phyloP scores from a whole-genome alignment of 2,797 vertebrate species.

The Lagorchestes hirsutus region DNA sequence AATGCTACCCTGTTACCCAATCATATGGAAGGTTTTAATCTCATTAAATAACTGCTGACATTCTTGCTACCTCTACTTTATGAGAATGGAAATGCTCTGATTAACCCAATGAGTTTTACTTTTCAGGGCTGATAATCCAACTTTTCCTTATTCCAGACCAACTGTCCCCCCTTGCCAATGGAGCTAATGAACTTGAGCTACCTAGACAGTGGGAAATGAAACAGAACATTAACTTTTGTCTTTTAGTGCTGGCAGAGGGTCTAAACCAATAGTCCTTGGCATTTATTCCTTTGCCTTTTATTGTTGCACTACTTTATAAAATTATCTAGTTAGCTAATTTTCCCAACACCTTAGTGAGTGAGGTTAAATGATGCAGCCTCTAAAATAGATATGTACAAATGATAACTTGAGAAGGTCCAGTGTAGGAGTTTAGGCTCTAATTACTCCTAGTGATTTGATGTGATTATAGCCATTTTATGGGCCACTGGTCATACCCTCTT shows the following conservation, averaged over 20 bases:
- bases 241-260: conserved; percentile 74
- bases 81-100: conserved; percentile 62
- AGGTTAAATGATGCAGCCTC: conserved; percentile 78
- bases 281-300: conserved; percentile 79
- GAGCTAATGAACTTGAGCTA: conserved; percentile 77
- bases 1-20: neutral
- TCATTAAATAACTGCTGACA: neutral
- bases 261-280: conserved; percentile 78
- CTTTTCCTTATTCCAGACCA: conserved; percentile 52
- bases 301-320: conserved; percentile 77
- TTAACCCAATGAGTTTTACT: conserved; percentile 67
- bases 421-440: conserved; percentile 66
- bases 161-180: conserved; percentile 49
- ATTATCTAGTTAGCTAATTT: conserved; percentile 80
- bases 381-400: conserved; percentile 81
- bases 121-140: conserved; percentile 47
- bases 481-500: conserved; percentile 62
- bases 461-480: conserved; percentile 67
- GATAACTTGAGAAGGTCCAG: conserved; percentile 73
- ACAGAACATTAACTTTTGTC: conserved; percentile 81
- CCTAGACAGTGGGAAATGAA: conserved; percentile 75
- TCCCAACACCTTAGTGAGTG: conserved; percentile 69
- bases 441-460: conserved; percentile 70
- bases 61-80: conserved; percentile 26
- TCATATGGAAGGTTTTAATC: neutral